Evolutionary conservation across 1,140 invertebrate species (phyloP).

Genomic region (Hydropsyche tenuis): DNA sequence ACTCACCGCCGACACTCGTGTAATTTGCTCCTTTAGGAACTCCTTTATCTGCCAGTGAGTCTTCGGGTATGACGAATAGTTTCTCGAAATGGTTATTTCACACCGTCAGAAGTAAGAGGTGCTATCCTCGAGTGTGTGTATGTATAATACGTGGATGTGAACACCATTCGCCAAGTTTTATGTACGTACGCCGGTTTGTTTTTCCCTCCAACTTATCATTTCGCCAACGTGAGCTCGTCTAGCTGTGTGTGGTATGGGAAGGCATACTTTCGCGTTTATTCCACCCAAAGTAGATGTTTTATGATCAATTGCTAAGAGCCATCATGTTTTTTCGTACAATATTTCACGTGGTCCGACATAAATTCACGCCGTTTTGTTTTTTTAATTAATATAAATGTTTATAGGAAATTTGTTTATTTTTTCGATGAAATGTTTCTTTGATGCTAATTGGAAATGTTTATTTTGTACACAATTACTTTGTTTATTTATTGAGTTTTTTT

Average conservation of each 20-base stretch:
- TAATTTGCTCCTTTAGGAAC: conserved; percentile 28
- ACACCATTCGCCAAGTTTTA: neutral
- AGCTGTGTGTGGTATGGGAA: neutral
- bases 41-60: conserved; percentile 26
- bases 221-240: neutral
- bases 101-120: conserved; percentile 8
- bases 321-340: neutral
- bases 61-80: conserved; percentile 25
- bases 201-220: conserved; percentile 2
- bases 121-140: neutral
- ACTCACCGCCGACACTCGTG: conserved; percentile 24
- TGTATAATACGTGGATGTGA: neutral
- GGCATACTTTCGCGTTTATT: neutral
- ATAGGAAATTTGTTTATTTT: too few species aligned
- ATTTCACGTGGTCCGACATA: too few species aligned
- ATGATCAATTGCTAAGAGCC: neutral
- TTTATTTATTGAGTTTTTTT: too few species aligned
- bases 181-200: neutral
- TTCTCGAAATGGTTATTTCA: conserved; percentile 29
- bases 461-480: too few species aligned
- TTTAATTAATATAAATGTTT: too few species aligned
- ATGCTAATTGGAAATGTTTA: too few species aligned
- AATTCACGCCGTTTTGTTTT: too few species aligned
- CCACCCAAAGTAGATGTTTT: neutral
- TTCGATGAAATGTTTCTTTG: too few species aligned